Percentiles rank a stretch among this genome's conserved stretches.
phyloP scores from a whole-genome alignment of 1,140 invertebrate genomes.

The Harlomillsia oculata region DNA sequence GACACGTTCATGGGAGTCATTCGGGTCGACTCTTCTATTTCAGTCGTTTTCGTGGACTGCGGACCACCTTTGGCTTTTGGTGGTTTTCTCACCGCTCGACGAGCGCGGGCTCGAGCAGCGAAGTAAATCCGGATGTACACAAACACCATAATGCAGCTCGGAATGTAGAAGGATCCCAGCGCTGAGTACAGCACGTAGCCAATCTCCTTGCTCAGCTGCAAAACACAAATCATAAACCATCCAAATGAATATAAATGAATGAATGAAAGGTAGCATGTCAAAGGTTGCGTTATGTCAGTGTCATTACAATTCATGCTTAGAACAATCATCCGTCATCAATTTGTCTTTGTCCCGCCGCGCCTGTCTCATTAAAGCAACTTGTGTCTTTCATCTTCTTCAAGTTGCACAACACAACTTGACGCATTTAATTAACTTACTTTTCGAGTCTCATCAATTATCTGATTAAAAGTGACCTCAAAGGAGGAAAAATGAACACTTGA shows the following conservation, averaged over 20 bases:
- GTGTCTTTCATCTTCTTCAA: too few relatives aligned
- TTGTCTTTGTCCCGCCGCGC: too few relatives aligned
- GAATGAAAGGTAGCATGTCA: too few relatives aligned
- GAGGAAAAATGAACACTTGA: too few relatives aligned
- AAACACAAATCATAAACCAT: too few relatives aligned
- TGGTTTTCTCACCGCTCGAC: constrained; percentile 65
- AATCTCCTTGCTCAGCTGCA: constrained; percentile 81
- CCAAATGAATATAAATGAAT: too few relatives aligned
- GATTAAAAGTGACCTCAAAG: too few relatives aligned
- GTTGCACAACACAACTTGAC: not conserved
- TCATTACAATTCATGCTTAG: too few relatives aligned
- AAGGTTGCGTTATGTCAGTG: too few relatives aligned
- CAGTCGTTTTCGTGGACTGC: constrained; percentile 21
- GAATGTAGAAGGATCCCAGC: constrained; percentile 96
- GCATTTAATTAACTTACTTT: not conserved
- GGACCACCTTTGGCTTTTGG: constrained; percentile 56
- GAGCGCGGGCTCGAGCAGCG: constrained; percentile 81
- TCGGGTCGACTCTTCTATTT: constrained; percentile 22
- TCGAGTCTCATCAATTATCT: not conserved
- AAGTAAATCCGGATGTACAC: constrained; percentile 98
- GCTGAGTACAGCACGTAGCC: constrained; percentile 97
- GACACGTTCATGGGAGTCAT: not conserved
- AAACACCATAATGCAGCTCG: constrained; percentile 97
- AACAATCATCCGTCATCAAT: too few relatives aligned
- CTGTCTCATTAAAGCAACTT: too few relatives aligned